A percentile compares a stretch with the other conserved stretches of the same genome.
phyloP scores from a whole-genome alignment of 1,140 invertebrate genomes.

The Saxidomus purpurata region DNA sequence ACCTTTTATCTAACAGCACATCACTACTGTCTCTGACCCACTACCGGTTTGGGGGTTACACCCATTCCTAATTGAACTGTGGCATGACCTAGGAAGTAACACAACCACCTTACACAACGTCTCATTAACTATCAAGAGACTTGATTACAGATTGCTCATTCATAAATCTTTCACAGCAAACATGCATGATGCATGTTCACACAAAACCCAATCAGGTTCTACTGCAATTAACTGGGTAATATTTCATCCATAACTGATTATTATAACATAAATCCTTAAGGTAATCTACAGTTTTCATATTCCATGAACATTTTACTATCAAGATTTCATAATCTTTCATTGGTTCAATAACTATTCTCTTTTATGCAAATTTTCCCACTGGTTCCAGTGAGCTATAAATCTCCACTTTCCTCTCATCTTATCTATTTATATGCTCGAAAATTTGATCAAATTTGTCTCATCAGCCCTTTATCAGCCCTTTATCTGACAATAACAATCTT shows the following conservation, averaged over 20 bases:
- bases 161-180: not conserved
- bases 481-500: conserved; percentile 34
- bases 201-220: not conserved
- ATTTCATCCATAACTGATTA: not conserved
- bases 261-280: conserved; percentile 8
- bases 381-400: not conserved
- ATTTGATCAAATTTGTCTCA: conserved; percentile 64
- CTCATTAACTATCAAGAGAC: too few species aligned
- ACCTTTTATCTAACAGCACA: too few species aligned
- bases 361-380: conserved; percentile 33
- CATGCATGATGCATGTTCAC: conserved; percentile 15
- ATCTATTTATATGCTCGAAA: conserved; percentile 67
- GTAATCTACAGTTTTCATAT: not conserved
- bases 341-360: conserved; percentile 4
- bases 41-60: too few species aligned
- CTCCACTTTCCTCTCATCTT: conserved; percentile 51
- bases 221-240: not conserved
- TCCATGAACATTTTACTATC: conserved; percentile 14
- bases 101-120: too few species aligned
- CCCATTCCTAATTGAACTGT: too few species aligned
- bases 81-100: too few species aligned
- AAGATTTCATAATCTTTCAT: conserved; percentile 14
- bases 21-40: too few species aligned
- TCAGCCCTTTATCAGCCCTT: conserved; percentile 1
- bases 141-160: too few species aligned